Evolutionary conservation across 1,140 invertebrate genomes (phyloP), one percentile per base, ranked within the genome.

Genomic region (Sycophaga agraensis): DNA sequence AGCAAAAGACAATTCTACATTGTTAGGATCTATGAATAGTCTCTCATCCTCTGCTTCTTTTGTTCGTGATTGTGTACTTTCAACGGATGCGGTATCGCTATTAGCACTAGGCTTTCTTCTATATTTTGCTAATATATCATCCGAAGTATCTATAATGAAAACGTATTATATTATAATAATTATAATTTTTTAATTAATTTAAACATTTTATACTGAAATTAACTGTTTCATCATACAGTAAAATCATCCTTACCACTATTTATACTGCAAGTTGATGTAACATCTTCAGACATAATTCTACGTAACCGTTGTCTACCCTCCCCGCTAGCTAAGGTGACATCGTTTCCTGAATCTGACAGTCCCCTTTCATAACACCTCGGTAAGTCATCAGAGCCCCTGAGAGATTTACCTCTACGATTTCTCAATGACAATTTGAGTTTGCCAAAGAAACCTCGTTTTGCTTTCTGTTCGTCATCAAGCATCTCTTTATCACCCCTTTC

Each of bases 81-180:
- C 77, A 0, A 78, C 69, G 1, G 75, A 76, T 4, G 79, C 80
- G 17, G 84, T 82, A 63, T 85, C 84, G 58, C 81, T 85, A 19
- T 84, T 78, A 22, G 82, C 82, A 66, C 87, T 88, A 1, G 86
- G 84, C 80, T 95, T 94, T 46, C 91, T 87, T 14, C 95, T 83
- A 77, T 98, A 98, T 73, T 97, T 98, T 22, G 92, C 94, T 65
- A 98, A 84, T 70, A 98, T 98, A 71, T 97, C 95, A 73, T 98
- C 95, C 12, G 91, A 88, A 37, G 86, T 87, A 77, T 94, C 92
- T 85, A 66, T 46, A 76, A 80, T 45, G 19, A 4, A 37, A 54
- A n/a, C n/a, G n/a, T 42, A 5, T 19, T 1, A 19, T 8, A 19
- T 19, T 19, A 19, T 19, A 19, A 19, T 19, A 19, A 42, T 19